These are phyloP conservation scores for Psilopsiagon aurifrons DNA, from an alignment of 2,113 vertebrate species.

Conservation along the genomic window DNA sequence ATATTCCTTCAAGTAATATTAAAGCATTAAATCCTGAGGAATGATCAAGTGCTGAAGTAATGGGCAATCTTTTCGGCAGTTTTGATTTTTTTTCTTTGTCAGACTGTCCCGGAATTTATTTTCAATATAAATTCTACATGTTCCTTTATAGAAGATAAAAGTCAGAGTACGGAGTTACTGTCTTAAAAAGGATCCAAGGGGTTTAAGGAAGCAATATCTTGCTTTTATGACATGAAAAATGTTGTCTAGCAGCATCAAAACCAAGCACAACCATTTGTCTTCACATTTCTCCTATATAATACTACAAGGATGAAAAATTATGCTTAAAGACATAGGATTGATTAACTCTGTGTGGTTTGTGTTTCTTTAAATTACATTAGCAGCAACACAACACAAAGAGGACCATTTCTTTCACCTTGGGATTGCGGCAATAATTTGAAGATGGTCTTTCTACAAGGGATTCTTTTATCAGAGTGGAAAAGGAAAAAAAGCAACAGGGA, in stretches of 20 bases:
- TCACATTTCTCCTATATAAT: background rate
- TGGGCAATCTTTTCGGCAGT: background rate
- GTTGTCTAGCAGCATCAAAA: background rate
- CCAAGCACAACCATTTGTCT: background rate
- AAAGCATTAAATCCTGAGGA: background rate
- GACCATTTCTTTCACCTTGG: background rate
- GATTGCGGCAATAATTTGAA: background rate
- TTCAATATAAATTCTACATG: background rate
- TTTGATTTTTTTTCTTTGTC: background rate
- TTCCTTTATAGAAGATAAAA: background rate
- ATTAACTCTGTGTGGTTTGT: background rate
- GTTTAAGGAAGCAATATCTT: background rate
- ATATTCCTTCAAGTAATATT: background rate
- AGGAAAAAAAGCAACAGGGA: background rate
- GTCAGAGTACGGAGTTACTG: background rate
- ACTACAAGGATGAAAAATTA: background rate
- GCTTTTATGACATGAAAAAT: background rate
- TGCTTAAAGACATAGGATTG: background rate
- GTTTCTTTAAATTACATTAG: background rate
- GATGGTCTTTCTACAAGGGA: background rate
- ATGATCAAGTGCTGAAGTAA: background rate
- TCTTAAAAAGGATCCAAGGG: background rate
- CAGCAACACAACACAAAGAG: background rate
- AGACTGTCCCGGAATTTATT: background rate
- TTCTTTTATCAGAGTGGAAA: background rate